phyloP scores from a whole-genome alignment of 1,140 invertebrate species.

The Zaprionus taronus region DNA sequence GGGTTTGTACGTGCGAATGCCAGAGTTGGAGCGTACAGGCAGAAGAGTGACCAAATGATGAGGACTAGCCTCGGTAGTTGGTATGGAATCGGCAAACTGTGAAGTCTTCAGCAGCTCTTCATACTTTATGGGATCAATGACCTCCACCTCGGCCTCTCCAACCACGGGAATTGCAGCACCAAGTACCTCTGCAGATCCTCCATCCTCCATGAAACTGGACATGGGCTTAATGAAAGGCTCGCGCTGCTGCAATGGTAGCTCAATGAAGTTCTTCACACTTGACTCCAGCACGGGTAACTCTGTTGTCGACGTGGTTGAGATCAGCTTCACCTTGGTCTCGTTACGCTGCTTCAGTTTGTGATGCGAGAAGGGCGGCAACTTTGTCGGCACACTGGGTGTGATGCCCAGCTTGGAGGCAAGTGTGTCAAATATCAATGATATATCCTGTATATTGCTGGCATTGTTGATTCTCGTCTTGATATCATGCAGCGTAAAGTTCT shows the following conservation, averaged over 20 bases:
- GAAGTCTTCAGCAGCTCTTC: constrained; percentile 80
- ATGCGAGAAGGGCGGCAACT: constrained; percentile 79
- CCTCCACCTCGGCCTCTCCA: constrained; percentile 82
- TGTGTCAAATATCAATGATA: constrained; percentile 83
- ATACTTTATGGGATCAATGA: constrained; percentile 81
- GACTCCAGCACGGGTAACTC: constrained; percentile 31
- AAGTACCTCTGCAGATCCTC: constrained; percentile 59
- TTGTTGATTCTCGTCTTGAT: constrained; percentile 82
- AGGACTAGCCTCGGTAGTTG: constrained; percentile 65
- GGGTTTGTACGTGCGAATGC: constrained; percentile 79
- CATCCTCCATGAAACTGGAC: constrained; percentile 74
- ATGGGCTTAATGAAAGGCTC: constrained; percentile 78
- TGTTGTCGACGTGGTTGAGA: constrained; percentile 41
- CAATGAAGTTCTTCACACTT: constrained; percentile 49
- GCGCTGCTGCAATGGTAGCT: constrained; percentile 50
- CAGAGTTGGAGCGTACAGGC: constrained; percentile 81
- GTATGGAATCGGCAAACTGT: constrained; percentile 61
- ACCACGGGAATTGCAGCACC: constrained; percentile 76
- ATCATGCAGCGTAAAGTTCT: constrained; percentile 71
- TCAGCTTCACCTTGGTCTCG: constrained; percentile 49
- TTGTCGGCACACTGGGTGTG: constrained; percentile 68
- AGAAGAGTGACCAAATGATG: constrained; percentile 78
- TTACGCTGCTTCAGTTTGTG: constrained; percentile 77
- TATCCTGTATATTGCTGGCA: constrained; percentile 82
- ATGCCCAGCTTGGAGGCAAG: constrained; percentile 83